phyloP scores from a whole-genome alignment of 2,797 vertebrate species.

The Bufotes viridis region DNA sequence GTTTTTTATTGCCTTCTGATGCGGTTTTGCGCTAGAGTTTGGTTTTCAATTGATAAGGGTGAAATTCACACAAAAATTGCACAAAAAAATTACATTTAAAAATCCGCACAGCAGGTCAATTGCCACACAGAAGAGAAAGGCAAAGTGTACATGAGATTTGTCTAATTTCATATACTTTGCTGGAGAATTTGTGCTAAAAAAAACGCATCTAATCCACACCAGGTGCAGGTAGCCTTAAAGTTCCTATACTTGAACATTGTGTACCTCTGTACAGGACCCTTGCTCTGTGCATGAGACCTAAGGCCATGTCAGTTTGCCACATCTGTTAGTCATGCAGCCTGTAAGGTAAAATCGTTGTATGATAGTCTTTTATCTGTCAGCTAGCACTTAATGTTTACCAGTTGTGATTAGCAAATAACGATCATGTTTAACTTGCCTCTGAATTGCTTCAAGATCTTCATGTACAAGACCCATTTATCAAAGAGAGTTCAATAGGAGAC shows the following conservation, averaged over 20 bases:
- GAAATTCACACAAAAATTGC: no score
- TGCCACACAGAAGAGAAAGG: no score
- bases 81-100: no score
- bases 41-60: no score
- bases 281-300: neutral
- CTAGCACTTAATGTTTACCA: constrained; percentile 56
- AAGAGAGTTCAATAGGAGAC: constrained; percentile 51
- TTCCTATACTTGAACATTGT: neutral
- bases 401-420: constrained; percentile 58
- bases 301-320: constrained; percentile 18
- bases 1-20: no score
- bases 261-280: neutral
- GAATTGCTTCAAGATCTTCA: constrained; percentile 60
- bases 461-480: constrained; percentile 53
- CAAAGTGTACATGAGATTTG: no score
- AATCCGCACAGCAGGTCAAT: no score
- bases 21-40: no score
- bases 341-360: constrained; percentile 33
- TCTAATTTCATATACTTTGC: no score
- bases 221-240: no score
- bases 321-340: constrained; percentile 47
- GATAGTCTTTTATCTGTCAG: constrained; percentile 50
- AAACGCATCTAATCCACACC: no score
- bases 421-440: constrained; percentile 57
- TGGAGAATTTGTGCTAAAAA: no score